Conservation (phyloP, 2,113 vertebrate genomes). For the Callionymus lyra region DNA sequence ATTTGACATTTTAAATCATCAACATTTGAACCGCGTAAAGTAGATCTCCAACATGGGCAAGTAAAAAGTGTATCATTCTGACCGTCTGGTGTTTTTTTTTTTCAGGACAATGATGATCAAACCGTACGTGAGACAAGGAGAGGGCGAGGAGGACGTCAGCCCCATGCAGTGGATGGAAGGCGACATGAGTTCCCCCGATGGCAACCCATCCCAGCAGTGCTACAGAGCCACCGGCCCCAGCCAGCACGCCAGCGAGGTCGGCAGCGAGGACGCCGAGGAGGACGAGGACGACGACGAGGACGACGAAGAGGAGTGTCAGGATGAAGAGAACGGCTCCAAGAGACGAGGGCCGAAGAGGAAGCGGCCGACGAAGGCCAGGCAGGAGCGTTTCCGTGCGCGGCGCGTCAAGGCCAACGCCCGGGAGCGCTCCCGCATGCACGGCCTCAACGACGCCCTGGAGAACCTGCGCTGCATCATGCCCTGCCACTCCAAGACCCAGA, state of each 20-base stretch:
- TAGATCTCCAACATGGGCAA: no score
- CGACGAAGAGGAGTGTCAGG: constrained; percentile 66
- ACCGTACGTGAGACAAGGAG: constrained; percentile 61
- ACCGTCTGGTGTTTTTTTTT: no score
- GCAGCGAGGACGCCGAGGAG: constrained; percentile 56
- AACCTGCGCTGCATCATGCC: constrained; percentile 90
- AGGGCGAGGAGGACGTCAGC: constrained; percentile 70
- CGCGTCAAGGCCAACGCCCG: constrained; percentile 89
- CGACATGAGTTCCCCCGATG: constrained; percentile 67
- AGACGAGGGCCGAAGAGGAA: constrained; percentile 93
- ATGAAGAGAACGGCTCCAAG: constrained; percentile 75
- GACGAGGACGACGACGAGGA: constrained; percentile 70
- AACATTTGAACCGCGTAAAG: no score
- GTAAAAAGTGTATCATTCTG: no score
- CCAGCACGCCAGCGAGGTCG: constrained; percentile 56
- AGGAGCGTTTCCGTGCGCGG: constrained; percentile 84
- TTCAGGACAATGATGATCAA: constrained; percentile 77
- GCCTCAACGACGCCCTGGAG: constrained; percentile 89
- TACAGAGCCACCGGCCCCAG: constrained; percentile 27
- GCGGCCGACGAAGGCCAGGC: constrained; percentile 88
- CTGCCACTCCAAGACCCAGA: constrained; percentile 96
- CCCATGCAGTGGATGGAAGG: constrained; percentile 76
- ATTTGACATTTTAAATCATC: no score
- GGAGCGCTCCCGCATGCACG: constrained; percentile 90
- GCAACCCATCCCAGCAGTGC: constrained; percentile 39